These are phyloP conservation scores for Pecten maximus DNA, from an alignment of 2,888 invertebrate species.

Conservation along the genomic window DNA sequence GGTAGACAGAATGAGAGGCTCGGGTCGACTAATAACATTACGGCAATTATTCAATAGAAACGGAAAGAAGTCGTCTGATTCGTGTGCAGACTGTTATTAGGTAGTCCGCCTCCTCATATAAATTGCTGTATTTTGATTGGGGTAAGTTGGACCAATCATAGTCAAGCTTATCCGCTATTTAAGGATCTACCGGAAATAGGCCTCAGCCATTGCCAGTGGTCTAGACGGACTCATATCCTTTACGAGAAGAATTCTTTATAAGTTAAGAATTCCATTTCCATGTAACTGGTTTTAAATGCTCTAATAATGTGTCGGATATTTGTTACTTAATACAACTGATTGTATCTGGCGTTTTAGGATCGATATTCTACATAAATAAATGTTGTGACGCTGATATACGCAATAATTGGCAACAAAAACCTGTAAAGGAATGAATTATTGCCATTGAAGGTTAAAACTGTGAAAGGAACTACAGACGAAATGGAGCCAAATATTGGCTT, in stretches of 20 bases:
- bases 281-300: not conserved
- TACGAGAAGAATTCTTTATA: not conserved
- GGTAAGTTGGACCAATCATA: not conserved
- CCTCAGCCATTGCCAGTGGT: too few relatives aligned
- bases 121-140: not conserved
- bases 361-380: not conserved
- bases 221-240: not conserved
- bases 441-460: not conserved
- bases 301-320: not conserved
- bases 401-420: not conserved
- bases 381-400: not conserved
- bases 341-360: not conserved
- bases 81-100: not conserved
- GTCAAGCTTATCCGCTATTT: not conserved
- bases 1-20: not conserved
- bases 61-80: not conserved
- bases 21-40: not conserved
- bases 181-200: not conserved
- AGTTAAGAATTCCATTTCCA: not conserved
- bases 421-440: not conserved
- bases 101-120: not conserved
- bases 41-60: not conserved
- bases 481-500: not conserved
- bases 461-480: not conserved
- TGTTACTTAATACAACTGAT: not conserved